phyloP scores from a whole-genome alignment of 2,113 vertebrate species.

The Thinocorus orbignyianus region DNA sequence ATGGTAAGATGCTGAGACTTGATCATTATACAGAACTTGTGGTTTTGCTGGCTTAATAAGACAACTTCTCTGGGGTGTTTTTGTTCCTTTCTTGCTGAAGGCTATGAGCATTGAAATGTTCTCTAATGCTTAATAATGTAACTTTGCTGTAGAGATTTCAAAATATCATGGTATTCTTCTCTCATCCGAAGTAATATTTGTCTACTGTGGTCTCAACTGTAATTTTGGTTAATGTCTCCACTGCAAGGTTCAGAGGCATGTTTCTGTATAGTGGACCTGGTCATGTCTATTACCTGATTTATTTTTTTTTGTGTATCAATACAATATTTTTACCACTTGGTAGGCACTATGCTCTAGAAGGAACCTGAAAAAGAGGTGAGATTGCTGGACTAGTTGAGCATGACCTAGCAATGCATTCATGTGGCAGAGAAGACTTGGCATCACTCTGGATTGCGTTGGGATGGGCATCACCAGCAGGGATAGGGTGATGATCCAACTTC shows the following conservation, averaged over 20 bases:
- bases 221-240: not conserved
- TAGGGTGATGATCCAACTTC: not conserved
- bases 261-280: not conserved
- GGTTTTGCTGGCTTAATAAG: not conserved
- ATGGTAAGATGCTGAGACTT: not conserved
- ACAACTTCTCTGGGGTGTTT: not conserved
- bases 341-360: too few species aligned
- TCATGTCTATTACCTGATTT: not conserved
- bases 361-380: not conserved
- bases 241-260: not conserved
- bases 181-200: not conserved
- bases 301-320: not conserved
- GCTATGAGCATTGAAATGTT: not conserved
- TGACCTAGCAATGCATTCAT: not conserved
- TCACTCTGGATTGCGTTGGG: not conserved
- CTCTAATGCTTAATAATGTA: not conserved
- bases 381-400: not conserved
- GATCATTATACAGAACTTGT: not conserved
- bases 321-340: not conserved
- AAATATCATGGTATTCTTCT: not conserved
- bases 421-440: not conserved
- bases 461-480: not conserved
- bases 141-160: not conserved
- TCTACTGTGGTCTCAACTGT: not conserved
- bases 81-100: not conserved